Evolutionary conservation across 2,113 vertebrate genomes (phyloP), one percentile per base, ranked within the genome.

Genomic region (Hassar affinis): DNA sequence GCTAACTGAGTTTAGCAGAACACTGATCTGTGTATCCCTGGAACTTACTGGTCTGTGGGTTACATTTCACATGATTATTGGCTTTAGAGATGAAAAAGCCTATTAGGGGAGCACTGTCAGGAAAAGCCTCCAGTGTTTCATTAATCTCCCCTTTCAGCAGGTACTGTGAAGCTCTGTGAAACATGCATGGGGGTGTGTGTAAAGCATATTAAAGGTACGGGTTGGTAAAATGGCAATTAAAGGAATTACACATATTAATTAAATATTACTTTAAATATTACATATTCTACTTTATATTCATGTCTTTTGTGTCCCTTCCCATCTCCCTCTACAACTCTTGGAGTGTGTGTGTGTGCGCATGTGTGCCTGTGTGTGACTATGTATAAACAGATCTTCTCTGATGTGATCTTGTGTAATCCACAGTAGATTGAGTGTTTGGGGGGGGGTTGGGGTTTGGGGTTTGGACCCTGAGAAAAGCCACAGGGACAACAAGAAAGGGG

Each of bases 391-490:
- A 93, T 91, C 91, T 89, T 94, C 94, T 93, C 94, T 95, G 95
- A 95, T 94, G 94, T 91, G 94, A 95, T 95, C 94, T 94, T 91
- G 90, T 93, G 92, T 96, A 95, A 96, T 96, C 95, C 93, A 94
- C 96, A 95, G 94, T 93, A 90, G 91, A 83, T 59, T 88, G 86
- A 68, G 57, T 87, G 69, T 89, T 89, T 90, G 61, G n/a, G 91
- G 92, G 87, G 88, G 92, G 87, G 88, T 88, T n/a, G n/a, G n/a
- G n/a, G n/a, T n/a, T n/a, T n/a, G n/a, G n/a, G n/a, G n/a, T n/a
- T n/a, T n/a, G 91, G 90, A 93, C 91, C 93, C 93, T 95, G 95
- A 94, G 95, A 95, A 92, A 92, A 93, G 90, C 90, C 90, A 90
- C 90, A 88, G 80, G 80, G 86, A 10, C 59, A 72, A 0, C 79